Evolutionary conservation across 2,113 vertebrate genomes (phyloP).

Genomic region (Hyaena hyaena): DNA sequence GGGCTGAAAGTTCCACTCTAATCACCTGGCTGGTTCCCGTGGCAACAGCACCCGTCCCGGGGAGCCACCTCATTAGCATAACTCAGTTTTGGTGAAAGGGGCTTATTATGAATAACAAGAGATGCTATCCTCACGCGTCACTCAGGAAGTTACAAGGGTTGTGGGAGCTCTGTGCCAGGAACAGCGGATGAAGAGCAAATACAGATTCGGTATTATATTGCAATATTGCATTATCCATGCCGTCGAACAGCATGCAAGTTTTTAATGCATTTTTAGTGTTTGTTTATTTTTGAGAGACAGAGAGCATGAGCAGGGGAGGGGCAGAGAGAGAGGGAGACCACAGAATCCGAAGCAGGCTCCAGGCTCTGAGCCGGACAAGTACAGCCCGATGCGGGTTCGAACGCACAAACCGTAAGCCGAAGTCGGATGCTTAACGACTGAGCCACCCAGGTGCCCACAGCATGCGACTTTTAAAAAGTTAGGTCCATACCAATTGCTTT

Average conservation of each 20-base stretch:
- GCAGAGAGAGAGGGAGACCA: too few relatives aligned
- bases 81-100: background rate
- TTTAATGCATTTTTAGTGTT: too few relatives aligned
- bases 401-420: too few relatives aligned
- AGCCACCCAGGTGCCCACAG: too few relatives aligned
- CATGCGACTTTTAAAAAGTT: background rate
- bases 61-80: background rate
- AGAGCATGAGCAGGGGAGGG: too few relatives aligned
- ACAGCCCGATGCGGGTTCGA: too few relatives aligned
- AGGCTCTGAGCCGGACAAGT: too few relatives aligned
- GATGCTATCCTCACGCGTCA: background rate
- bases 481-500: background rate
- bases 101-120: constrained; percentile 21
- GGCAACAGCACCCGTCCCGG: background rate
- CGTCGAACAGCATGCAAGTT: background rate
- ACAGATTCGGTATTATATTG: background rate
- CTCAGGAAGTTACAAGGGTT: background rate
- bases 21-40: background rate
- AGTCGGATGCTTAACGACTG: too few relatives aligned
- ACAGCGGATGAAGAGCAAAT: background rate
- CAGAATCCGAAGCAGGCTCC: too few relatives aligned
- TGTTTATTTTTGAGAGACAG: too few relatives aligned
- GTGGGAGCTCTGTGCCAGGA: background rate
- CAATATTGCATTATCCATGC: background rate
- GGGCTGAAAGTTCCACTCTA: background rate